Base-by-base conservation (phyloP, 2,113 vertebrate species). In the Chloropsis hardwickii region DNA sequence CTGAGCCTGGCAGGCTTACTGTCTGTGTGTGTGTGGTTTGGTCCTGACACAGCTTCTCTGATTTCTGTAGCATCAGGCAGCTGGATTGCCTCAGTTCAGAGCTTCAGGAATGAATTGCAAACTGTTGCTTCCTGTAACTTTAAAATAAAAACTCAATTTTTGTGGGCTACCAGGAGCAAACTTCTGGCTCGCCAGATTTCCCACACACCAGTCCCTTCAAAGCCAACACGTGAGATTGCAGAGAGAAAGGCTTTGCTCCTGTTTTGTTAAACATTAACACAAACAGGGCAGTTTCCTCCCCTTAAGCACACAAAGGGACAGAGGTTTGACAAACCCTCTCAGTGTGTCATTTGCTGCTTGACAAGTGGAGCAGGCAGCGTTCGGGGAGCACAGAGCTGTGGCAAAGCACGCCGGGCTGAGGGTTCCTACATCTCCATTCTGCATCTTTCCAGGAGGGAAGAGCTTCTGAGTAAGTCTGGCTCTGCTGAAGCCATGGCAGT, bases 211-310 rank as follows among this genome's bases (percentile, higher is more conserved):
- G 67, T 83, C 25, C 62, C 60, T 93, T 92, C 79, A 73, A 94
- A 97, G 60, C 21, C 67, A 74, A 51, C 39, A 6, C 4, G 24
- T 50, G 74, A 72, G 76, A 58, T 21, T 77, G 71, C 77, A 33
- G 65, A 39, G 67, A 84, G 67, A 84, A 92, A 88, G 60, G 66
- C 81, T 81, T 83, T 85, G 87, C 90, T 86, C 27, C 60, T 81
- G 83, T 64, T 90, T 91, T 64, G 95, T 94, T 93, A 95, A 95
- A 93, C 70, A 95, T 96, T 93, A 97, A 96, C 91, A 37, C 37
- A 37, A 37, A 37, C 37, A 37, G 37, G 56, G 24, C 28, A 45
- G 85, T 92, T 95, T 94, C 92, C 94, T 95, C 95, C 96, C 91
- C 82, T 87, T 96, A 84, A 92, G 57, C 66, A 94, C 48, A 96